Conservation (phyloP, 2,888 invertebrate species). For the Diplazon laetatorius region DNA sequence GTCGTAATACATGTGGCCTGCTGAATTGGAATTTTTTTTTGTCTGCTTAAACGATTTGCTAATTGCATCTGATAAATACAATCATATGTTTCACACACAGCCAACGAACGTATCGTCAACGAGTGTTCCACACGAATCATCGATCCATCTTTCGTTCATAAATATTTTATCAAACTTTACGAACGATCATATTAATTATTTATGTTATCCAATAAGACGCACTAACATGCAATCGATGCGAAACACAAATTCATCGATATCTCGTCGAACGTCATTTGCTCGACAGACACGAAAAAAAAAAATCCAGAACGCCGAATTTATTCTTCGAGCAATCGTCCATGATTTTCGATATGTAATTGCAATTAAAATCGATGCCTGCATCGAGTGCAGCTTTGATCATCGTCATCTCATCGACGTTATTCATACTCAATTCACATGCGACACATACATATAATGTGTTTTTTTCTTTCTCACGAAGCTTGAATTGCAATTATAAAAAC, state of each 20-base stretch:
- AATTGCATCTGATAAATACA: conserved; percentile 7
- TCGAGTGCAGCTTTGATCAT: conserved; percentile 62
- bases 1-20: conserved; percentile 37
- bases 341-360: too few relatives aligned
- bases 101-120: conserved; percentile 21
- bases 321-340: too few relatives aligned
- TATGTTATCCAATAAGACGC: too few relatives aligned
- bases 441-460: too few relatives aligned
- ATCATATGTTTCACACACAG: conserved; percentile 28
- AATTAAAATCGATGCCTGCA: conserved; percentile 36
- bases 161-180: conserved; percentile 12
- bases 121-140: conserved; percentile 10
- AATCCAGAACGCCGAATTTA: too few relatives aligned
- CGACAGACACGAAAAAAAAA: too few relatives aligned
- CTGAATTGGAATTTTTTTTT: conserved; percentile 19
- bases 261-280: too few relatives aligned
- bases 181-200: too few relatives aligned
- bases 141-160: too few relatives aligned
- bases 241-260: too few relatives aligned
- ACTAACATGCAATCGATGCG: too few relatives aligned
- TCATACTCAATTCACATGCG: conserved; percentile 32
- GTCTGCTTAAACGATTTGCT: background rate
- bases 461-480: conserved; percentile 38
- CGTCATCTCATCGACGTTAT: conserved; percentile 42
- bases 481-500: conserved; percentile 20